These are phyloP conservation scores for Agrochola circellaris DNA, from an alignment of 2,888 invertebrate genomes.

Conservation along the genomic window DNA sequence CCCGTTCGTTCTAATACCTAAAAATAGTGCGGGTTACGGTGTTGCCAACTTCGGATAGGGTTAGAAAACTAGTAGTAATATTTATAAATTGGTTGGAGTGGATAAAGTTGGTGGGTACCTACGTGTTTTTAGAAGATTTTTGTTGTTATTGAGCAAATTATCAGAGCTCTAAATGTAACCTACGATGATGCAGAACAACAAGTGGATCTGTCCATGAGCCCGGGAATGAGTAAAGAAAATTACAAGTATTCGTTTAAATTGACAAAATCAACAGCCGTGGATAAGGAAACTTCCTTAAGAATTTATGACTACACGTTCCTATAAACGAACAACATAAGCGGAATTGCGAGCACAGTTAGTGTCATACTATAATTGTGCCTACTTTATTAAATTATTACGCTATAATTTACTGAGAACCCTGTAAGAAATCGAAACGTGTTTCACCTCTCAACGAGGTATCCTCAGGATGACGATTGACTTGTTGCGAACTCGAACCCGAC, in stretches of 20 bases:
- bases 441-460: too few relatives aligned
- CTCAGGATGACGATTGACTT: too few relatives aligned
- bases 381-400: not conserved
- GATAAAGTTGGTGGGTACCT: not conserved
- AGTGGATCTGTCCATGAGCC: not conserved
- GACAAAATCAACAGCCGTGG: not conserved
- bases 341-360: not conserved
- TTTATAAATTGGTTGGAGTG: conserved; percentile 21
- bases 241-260: not conserved
- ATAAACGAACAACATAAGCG: not conserved
- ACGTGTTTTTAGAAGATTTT: too few relatives aligned
- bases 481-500: too few relatives aligned
- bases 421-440: too few relatives aligned
- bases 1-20: conserved; percentile 50
- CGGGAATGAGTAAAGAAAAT: not conserved
- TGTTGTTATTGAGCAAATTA: too few relatives aligned
- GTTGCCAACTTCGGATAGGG: conserved; percentile 27
- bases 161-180: too few relatives aligned
- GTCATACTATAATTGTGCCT: not conserved
- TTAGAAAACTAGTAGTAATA: conserved; percentile 32
- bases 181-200: not conserved
- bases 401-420: too few relatives aligned
- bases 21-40: conserved; percentile 48
- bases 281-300: too few relatives aligned
- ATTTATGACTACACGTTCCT: not conserved